Conservation (phyloP, 2,888 invertebrate species). For the Acleris sparsana region DNA sequence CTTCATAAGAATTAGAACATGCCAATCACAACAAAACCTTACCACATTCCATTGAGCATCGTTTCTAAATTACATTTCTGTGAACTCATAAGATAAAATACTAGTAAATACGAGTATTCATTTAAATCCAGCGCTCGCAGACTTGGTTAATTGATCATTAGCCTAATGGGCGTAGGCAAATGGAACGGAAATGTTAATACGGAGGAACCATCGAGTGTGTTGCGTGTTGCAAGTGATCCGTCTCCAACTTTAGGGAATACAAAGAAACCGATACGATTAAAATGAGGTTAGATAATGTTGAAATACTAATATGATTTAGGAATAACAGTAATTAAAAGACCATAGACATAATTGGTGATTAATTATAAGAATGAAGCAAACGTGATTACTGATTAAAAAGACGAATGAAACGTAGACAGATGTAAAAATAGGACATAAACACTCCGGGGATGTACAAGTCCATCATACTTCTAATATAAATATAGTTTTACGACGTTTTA, state of each 20-base stretch:
- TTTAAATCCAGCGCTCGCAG: slow-evolving; percentile 13
- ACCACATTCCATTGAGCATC: too few species aligned
- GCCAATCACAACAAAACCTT: too few species aligned
- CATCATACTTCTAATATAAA: neutral
- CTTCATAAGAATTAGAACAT: too few species aligned
- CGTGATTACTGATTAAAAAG: too few species aligned
- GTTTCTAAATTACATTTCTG: neutral
- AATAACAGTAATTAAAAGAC: neutral
- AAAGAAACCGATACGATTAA: slow-evolving; percentile 17
- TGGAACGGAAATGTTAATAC: slow-evolving; percentile 35
- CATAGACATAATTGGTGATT: neutral
- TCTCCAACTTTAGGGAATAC: slow-evolving; percentile 5
- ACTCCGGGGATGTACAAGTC: too few species aligned
- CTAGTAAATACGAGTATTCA: neutral
- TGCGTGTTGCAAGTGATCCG: slow-evolving; percentile 17
- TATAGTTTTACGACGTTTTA: neutral
- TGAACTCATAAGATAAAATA: neutral
- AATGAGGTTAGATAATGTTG: slow-evolving; percentile 14
- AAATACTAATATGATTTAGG: neutral
- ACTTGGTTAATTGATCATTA: slow-evolving; percentile 33
- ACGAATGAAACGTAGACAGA: too few species aligned
- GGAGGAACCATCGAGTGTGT: slow-evolving; percentile 30
- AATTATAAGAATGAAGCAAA: neutral
- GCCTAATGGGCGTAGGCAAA: slow-evolving; percentile 27
- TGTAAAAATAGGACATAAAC: too few species aligned